Evolutionary conservation across 2,113 vertebrate species (phyloP).

Genomic region (Panthera uncia): DNA sequence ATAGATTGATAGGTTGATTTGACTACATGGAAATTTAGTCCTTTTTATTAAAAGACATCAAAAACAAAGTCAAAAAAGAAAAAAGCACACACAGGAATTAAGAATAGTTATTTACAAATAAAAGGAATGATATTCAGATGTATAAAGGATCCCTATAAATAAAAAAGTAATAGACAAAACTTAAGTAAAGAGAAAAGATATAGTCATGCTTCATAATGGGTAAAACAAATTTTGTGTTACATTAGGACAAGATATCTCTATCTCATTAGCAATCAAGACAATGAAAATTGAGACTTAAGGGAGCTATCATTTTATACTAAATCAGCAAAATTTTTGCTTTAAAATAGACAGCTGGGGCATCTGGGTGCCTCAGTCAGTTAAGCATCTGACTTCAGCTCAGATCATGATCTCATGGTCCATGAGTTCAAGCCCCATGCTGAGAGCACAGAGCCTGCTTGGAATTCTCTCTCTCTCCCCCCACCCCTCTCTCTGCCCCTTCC

Average conservation of each 20-base stretch:
- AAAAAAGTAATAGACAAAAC: neutral
- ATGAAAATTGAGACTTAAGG: neutral
- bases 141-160: neutral
- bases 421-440: too few species aligned
- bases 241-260: neutral
- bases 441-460: too few species aligned
- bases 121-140: neutral
- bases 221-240: neutral
- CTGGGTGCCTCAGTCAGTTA: too few species aligned
- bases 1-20: neutral
- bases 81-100: neutral
- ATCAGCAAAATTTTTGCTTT: neutral
- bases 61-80: neutral
- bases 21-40: neutral
- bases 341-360: neutral
- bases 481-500: too few species aligned
- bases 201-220: neutral
- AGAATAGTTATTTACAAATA: neutral
- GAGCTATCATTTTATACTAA: neutral
- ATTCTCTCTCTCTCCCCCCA: too few species aligned
- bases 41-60: neutral
- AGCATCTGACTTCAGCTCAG: too few species aligned
- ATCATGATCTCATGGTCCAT: too few species aligned
- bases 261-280: neutral
- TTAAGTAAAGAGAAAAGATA: neutral